These are phyloP conservation scores for Microcaecilia unicolor DNA, from an alignment of 2,797 vertebrate genomes.

Conservation along the genomic window DNA sequence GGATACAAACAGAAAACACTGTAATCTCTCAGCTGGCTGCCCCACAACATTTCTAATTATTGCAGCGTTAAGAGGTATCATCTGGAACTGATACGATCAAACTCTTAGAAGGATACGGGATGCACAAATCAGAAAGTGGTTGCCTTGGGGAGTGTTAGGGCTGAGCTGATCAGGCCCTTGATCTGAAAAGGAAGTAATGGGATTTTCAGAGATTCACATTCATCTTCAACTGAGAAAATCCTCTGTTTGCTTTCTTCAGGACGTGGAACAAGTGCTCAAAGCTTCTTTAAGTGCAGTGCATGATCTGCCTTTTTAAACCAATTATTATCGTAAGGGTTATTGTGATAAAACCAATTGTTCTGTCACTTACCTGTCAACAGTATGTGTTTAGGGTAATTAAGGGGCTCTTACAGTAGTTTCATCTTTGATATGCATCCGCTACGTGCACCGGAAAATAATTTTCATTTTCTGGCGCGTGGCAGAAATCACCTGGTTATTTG, in stretches of 20 bases:
- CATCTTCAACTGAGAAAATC: slow-evolving; percentile 68
- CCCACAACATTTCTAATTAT: too few species aligned
- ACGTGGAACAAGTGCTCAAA: slow-evolving; percentile 58
- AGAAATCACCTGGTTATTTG: too few species aligned
- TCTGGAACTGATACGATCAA: background rate
- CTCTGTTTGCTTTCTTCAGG: slow-evolving; percentile 54
- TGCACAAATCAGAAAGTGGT: slow-evolving; percentile 26
- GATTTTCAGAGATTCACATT: slow-evolving; percentile 88
- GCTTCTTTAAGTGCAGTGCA: slow-evolving; percentile 45
- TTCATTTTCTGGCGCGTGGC: too few species aligned
- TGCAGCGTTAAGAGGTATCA: too few species aligned
- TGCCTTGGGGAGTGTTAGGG: slow-evolving; percentile 53
- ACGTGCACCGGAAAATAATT: too few species aligned
- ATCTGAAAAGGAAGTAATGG: slow-evolving; percentile 76
- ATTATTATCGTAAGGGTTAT: slow-evolving; percentile 55
- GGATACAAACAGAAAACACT: too few species aligned
- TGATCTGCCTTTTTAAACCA: slow-evolving; percentile 55
- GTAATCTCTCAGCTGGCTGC: too few species aligned
- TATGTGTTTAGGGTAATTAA: slow-evolving; percentile 9
- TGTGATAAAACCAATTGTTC: slow-evolving; percentile 36
- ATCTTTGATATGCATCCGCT: too few species aligned
- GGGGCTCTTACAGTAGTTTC: too few species aligned
- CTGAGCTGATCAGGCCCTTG: slow-evolving; percentile 49
- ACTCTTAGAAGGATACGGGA: slow-evolving; percentile 3
- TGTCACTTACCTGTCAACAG: slow-evolving; percentile 20